Evolutionary conservation across 1,140 invertebrate genomes (phyloP).

Genomic region (Pseudomyrmex flavicornis): DNA sequence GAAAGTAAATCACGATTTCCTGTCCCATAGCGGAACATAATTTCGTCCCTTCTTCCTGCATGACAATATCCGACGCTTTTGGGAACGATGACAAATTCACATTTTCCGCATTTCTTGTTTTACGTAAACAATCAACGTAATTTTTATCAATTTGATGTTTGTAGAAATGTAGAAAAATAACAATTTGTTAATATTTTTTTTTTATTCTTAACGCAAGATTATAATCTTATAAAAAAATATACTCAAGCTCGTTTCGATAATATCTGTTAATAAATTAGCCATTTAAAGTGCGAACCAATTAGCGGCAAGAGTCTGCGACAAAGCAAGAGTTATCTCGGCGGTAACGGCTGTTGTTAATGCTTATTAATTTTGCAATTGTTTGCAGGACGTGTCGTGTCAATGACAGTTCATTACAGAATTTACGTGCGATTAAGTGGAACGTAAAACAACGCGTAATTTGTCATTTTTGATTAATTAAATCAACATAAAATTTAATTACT

Average conservation of each 20-base stretch:
- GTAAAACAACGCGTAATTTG: neutral
- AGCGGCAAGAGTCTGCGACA: slow-evolving; percentile 19
- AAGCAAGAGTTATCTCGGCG: neutral
- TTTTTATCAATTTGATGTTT: slow-evolving; percentile 5
- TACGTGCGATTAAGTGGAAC: neutral
- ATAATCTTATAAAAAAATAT: slow-evolving; percentile 35
- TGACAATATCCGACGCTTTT: slow-evolving; percentile 59
- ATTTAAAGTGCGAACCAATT: slow-evolving; percentile 58
- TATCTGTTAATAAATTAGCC: slow-evolving; percentile 57
- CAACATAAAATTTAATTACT: neutral
- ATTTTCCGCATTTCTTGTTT: neutral
- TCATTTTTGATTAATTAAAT: neutral
- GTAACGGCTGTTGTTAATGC: slow-evolving; percentile 52
- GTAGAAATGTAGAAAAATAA: neutral
- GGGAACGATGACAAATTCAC: neutral
- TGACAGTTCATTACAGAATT: neutral
- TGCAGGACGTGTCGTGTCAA: neutral
- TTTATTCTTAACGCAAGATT: neutral
- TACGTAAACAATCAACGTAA: neutral
- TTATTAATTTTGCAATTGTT: slow-evolving; percentile 30
- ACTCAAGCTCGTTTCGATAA: slow-evolving; percentile 49
- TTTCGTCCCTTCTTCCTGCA: slow-evolving; percentile 69
- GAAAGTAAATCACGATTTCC: slow-evolving; percentile 81
- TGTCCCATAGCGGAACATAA: slow-evolving; percentile 74
- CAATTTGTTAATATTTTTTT: neutral